A percentile compares a stretch with the other conserved stretches of the same genome.
These are phyloP conservation scores for Pecten maximus DNA, from an alignment of 2,888 invertebrate genomes.

Conservation along the genomic window DNA sequence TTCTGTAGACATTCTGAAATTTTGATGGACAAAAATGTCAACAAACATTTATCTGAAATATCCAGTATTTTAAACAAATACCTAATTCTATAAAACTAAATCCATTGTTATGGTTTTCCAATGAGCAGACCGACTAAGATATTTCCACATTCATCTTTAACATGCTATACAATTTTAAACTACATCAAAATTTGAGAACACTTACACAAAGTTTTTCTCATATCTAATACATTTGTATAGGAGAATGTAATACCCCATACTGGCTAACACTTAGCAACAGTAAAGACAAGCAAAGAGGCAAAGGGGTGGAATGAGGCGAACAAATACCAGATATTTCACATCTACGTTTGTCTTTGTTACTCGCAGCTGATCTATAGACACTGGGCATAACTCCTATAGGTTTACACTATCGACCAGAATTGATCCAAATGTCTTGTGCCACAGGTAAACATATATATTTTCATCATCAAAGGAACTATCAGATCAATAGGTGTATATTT, in stretches of 20 bases:
- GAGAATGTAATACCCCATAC: slow-evolving; percentile 32
- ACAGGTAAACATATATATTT: slow-evolving; percentile 21
- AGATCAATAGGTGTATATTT: background rate
- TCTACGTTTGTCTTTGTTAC: background rate
- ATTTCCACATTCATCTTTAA: background rate
- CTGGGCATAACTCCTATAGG: background rate
- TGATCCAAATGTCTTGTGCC: background rate
- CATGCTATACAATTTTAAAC: background rate
- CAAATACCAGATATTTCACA: slow-evolving; percentile 17
- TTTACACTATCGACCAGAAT: slow-evolving; percentile 1
- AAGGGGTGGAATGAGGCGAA: background rate
- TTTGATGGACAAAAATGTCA: background rate
- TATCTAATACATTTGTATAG: slow-evolving; percentile 11
- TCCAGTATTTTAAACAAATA: too few relatives aligned
- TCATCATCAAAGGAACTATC: background rate
- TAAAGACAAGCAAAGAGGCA: slow-evolving; percentile 8
- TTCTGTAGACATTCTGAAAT: background rate
- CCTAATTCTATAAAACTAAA: too few relatives aligned
- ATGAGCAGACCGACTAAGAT: background rate
- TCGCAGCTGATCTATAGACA: slow-evolving; percentile 1
- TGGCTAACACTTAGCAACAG: slow-evolving; percentile 30
- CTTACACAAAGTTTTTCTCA: background rate
- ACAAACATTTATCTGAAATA: background rate
- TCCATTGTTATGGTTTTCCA: background rate
- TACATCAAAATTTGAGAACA: background rate